Conservation (phyloP, 2,888 invertebrate species). For the Agrypnus murinus region DNA sequence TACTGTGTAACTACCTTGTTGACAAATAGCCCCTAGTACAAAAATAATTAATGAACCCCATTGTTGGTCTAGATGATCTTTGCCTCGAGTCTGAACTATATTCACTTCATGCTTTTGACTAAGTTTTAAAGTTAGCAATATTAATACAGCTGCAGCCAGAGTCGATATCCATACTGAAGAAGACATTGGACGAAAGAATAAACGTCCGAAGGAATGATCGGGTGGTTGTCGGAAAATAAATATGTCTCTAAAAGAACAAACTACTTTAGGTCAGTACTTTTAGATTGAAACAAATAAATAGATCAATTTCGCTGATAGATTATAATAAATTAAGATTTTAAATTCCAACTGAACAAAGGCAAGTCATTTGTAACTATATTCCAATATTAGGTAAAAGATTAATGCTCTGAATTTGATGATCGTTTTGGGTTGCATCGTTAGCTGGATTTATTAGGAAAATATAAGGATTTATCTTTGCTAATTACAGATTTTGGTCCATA, state of each 20-base stretch:
- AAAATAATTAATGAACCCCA: constrained; percentile 37
- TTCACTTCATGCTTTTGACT: constrained; percentile 30
- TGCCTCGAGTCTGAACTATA: neutral
- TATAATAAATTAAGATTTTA: too few relatives aligned
- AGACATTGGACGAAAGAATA: constrained; percentile 78
- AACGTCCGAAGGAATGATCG: constrained; percentile 74
- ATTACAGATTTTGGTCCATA: too few relatives aligned
- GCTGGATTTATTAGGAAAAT: too few relatives aligned
- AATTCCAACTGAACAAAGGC: too few relatives aligned
- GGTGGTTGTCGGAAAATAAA: constrained; percentile 82
- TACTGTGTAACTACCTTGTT: constrained; percentile 62
- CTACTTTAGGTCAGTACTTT: too few relatives aligned
- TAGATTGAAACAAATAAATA: too few relatives aligned
- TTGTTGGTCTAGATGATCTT: constrained; percentile 50
- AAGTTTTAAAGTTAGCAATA: constrained; percentile 60
- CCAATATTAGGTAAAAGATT: too few relatives aligned
- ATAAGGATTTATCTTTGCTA: too few relatives aligned
- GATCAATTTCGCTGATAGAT: too few relatives aligned
- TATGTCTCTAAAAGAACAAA: constrained; percentile 71
- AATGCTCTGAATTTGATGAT: too few relatives aligned
- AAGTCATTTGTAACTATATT: too few relatives aligned
- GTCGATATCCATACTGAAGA: constrained; percentile 75
- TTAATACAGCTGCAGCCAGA: constrained; percentile 53
- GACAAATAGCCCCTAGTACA: constrained; percentile 49
- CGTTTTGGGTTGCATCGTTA: too few relatives aligned